Conservation (phyloP, 2,113 vertebrate species). For the Candoia aspera region DNA sequence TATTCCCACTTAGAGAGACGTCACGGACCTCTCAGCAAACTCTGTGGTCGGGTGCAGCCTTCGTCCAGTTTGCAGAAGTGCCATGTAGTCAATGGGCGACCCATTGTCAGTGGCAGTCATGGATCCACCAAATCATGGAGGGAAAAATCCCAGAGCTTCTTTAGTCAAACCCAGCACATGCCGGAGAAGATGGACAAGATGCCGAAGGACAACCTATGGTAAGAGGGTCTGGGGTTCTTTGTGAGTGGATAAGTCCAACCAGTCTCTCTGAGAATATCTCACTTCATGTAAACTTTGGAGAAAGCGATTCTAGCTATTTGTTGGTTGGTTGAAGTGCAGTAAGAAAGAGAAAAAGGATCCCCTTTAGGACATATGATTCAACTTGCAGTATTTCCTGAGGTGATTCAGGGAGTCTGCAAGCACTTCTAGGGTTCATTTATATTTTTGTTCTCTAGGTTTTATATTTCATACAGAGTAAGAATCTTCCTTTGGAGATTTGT, state of each 20-base stretch:
- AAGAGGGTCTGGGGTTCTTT: conserved; percentile 50
- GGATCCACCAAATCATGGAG: conserved; percentile 72
- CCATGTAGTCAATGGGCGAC: conserved; percentile 79
- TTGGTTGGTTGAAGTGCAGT: neutral
- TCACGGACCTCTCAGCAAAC: conserved; percentile 86
- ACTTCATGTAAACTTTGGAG: neutral
- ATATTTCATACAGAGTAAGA: neutral
- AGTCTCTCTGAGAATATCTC: neutral
- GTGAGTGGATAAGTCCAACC: neutral
- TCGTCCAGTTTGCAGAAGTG: conserved; percentile 77
- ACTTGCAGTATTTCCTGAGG: neutral
- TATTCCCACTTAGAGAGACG: conserved; percentile 76
- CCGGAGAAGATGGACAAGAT: conserved; percentile 80
- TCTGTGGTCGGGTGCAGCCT: conserved; percentile 78
- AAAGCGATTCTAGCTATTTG: neutral
- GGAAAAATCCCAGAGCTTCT: conserved; percentile 71
- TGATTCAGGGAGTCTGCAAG: neutral
- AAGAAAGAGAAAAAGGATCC: neutral
- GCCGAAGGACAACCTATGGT: conserved; percentile 86
- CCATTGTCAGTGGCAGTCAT: conserved; percentile 65
- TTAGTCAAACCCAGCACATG: conserved; percentile 70
- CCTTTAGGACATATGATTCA: neutral
- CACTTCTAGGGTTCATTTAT: neutral
- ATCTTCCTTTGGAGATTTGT: neutral
- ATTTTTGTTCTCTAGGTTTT: neutral